These are phyloP conservation scores for Polyommatus icarus DNA, from an alignment of 2,888 invertebrate genomes.

Conservation along the genomic window DNA sequence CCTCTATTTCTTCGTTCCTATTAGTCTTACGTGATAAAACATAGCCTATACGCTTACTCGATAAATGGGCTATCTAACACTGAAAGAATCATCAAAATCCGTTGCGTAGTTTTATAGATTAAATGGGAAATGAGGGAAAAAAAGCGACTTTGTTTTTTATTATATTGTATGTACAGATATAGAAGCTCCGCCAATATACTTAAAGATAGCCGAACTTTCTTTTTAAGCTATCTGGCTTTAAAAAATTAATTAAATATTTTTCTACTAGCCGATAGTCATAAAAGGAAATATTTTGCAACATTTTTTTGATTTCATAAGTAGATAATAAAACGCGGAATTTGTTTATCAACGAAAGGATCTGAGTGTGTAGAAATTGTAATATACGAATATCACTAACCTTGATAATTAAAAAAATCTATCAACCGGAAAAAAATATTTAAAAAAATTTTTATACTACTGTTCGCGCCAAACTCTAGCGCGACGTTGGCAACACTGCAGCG, in stretches of 20 bases:
- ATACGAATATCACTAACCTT: neutral
- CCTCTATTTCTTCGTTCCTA: too few relatives aligned
- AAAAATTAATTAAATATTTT: neutral
- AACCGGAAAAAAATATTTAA: neutral
- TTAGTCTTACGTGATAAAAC: too few relatives aligned
- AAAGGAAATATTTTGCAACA: neutral
- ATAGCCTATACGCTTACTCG: too few relatives aligned
- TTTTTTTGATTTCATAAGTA: neutral
- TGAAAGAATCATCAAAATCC: too few relatives aligned
- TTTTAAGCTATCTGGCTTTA: neutral
- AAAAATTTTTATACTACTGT: too few relatives aligned
- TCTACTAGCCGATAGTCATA: neutral
- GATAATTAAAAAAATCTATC: neutral
- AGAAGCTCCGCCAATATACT: neutral
- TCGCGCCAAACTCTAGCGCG: too few relatives aligned
- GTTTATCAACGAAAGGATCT: slow-evolving; percentile 3
- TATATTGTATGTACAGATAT: too few relatives aligned
- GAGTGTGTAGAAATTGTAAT: neutral
- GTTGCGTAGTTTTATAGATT: too few relatives aligned
- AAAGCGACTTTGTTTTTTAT: too few relatives aligned
- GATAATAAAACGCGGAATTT: slow-evolving; percentile 16
- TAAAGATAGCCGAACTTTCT: neutral
- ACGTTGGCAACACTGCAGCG: too few relatives aligned
- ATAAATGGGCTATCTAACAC: too few relatives aligned
- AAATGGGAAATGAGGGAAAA: too few relatives aligned